phyloP scores from a whole-genome alignment of 2,888 invertebrate species.

The Cerastoderma edule region DNA sequence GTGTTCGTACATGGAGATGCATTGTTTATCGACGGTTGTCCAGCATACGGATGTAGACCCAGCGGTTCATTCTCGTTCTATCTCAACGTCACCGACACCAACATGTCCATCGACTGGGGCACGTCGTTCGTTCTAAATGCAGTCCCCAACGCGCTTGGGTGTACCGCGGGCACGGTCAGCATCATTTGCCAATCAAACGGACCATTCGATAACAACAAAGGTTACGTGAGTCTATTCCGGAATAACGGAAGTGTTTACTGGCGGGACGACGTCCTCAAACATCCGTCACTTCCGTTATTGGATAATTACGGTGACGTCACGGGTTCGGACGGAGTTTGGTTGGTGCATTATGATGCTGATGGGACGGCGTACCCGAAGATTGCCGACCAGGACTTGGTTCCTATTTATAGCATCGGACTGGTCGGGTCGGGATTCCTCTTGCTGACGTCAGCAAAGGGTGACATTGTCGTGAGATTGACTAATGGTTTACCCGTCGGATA shows the following conservation, averaged over 20 bases:
- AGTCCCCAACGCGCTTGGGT: conserved; percentile 56
- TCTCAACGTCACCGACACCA: conserved; percentile 47
- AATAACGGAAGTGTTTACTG: conserved; percentile 64
- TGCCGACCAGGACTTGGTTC: conserved; percentile 30
- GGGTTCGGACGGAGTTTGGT: conserved; percentile 66
- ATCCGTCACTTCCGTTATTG: conserved; percentile 70
- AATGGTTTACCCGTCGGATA: conserved; percentile 46
- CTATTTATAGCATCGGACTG: conserved; percentile 48
- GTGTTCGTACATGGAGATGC: too few species aligned
- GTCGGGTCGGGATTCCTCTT: conserved; percentile 44
- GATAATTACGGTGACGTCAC: conserved; percentile 73
- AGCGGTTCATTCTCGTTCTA: conserved; percentile 68
- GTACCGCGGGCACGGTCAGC: conserved; percentile 56
- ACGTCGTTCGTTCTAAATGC: conserved; percentile 54
- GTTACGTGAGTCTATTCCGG: conserved; percentile 65
- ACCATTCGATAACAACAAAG: conserved; percentile 60
- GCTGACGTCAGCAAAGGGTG: conserved; percentile 42
- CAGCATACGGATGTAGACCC: conserved; percentile 68
- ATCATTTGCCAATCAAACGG: conserved; percentile 62
- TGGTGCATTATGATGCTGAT: conserved; percentile 65
- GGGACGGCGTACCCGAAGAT: conserved; percentile 63
- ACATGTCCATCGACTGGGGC: conserved; percentile 57
- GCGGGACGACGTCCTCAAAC: conserved; percentile 59
- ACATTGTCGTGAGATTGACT: conserved; percentile 39
- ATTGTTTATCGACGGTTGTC: conserved; percentile 67